phyloP scores from a whole-genome alignment of 2,113 vertebrate species.

The Hyla sarda region DNA sequence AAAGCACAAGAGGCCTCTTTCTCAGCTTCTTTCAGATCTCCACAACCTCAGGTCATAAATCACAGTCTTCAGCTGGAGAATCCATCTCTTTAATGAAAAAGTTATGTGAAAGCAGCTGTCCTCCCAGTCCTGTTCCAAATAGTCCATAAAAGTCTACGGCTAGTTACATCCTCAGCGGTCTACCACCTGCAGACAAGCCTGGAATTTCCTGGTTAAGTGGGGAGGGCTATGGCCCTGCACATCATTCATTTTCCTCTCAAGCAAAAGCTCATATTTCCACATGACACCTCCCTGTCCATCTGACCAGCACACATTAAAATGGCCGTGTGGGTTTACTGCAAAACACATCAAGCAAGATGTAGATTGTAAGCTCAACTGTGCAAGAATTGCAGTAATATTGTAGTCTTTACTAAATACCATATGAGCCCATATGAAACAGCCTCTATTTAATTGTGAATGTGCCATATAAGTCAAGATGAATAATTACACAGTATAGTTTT shows the following conservation, averaged over 20 bases:
- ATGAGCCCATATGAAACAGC: too few species aligned
- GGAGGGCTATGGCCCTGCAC: constrained; percentile 15
- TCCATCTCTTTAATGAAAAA: constrained; percentile 88
- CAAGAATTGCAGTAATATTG: background rate
- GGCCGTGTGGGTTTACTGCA: background rate
- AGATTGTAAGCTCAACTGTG: background rate
- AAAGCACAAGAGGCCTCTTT: constrained; percentile 39
- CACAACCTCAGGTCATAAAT: constrained; percentile 80
- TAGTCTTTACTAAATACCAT: too few species aligned
- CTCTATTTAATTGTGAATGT: too few species aligned
- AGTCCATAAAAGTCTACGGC: constrained; percentile 69
- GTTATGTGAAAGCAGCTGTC: constrained; percentile 78
- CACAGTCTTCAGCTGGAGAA: constrained; percentile 80
- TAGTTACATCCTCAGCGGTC: constrained; percentile 67
- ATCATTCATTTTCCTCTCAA: constrained; percentile 4
- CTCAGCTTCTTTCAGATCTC: constrained; percentile 70
- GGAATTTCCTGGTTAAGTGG: constrained; percentile 61
- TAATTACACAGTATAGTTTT: too few species aligned
- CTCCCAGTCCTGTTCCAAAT: constrained; percentile 63
- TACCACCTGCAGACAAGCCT: constrained; percentile 68
- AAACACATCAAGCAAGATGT: background rate
- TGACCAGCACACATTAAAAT: background rate
- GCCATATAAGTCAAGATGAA: too few species aligned
- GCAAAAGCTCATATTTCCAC: background rate
- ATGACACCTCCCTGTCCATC: constrained; percentile 44